Conservation (phyloP, 1,140 invertebrate genomes). For the Spodoptera litura region DNA sequence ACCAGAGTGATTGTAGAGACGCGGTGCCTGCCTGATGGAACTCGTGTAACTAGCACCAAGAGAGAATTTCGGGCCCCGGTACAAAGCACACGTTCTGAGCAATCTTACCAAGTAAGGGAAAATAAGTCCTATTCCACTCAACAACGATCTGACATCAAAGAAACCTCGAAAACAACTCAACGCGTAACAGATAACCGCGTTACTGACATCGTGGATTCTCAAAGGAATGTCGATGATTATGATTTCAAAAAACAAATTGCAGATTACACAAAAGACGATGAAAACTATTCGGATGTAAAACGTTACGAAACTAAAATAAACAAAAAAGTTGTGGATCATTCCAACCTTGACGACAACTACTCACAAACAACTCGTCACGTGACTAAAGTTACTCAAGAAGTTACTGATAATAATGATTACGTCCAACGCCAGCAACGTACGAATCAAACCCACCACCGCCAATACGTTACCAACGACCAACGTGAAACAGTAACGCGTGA, state of each 20-base stretch:
- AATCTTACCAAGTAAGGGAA: constrained; percentile 69
- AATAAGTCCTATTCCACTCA: constrained; percentile 66
- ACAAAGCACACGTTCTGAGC: constrained; percentile 69
- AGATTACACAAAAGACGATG: constrained; percentile 55
- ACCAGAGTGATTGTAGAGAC: constrained; percentile 89
- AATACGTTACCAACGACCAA: not conserved
- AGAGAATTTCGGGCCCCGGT: constrained; percentile 87
- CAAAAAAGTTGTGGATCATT: constrained; percentile 39
- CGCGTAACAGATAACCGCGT: constrained; percentile 59
- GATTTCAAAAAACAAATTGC: constrained; percentile 70
- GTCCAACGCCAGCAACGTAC: constrained; percentile 2
- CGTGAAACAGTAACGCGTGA: not conserved
- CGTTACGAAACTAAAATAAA: constrained; percentile 42
- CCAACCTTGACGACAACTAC: constrained; percentile 43
- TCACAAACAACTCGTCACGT: constrained; percentile 45
- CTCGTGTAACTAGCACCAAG: constrained; percentile 88
- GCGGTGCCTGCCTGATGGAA: constrained; percentile 88
- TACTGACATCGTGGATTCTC: constrained; percentile 74
- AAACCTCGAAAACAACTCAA: constrained; percentile 65
- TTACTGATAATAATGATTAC: constrained; percentile 33
- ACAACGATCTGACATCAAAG: constrained; percentile 62
- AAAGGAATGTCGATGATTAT: constrained; percentile 70
- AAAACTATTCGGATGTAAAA: constrained; percentile 49
- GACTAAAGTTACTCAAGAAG: constrained; percentile 40
- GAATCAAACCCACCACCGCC: not conserved